Evolutionary conservation across 2,797 vertebrate genomes (phyloP), one percentile per base, ranked within the genome.

Genomic region (Sebastolobus altivelis): DNA sequence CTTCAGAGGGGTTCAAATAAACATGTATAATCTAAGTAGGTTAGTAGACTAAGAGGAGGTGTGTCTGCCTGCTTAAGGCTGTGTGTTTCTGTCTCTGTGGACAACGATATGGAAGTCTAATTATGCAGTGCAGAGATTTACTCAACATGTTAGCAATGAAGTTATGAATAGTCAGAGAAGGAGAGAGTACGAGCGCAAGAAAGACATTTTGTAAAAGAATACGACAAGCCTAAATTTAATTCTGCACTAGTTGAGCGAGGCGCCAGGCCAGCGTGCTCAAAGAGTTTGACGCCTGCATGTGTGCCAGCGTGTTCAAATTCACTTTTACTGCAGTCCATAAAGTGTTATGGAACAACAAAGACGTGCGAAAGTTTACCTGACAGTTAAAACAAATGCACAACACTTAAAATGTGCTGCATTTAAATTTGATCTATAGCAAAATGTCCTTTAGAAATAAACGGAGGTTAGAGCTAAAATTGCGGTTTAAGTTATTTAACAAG

Each of bases 11-110:
- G 62, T 78, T 20, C 61, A 70, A 73, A 76, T 49, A 79, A 87
- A 86, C 80, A 78, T 8, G 14, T 16, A 27, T 77, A 37, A 85
- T 79, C 81, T 52, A 87, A 88, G 74, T 77, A 83, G 79, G 84
- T 87, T 75, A 82, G 69, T 68, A 43, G 72, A 91, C 46, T 77
- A 65, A 40, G 25, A 46, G 22, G 40, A 58, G 52, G 16, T 55
- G 76, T 52, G 72, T 54, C 75, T 8, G 72, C 27, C 35, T 27
- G 14, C 49, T 49, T 13, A 12, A 11, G 61, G 74, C 27, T 18
- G 25, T 59, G 43, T 38, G 25, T 62, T 18, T 82, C 60, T 3
- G 49, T 76, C 63, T 60, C 33, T 76, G 56, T 13, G 5, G 27
- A 13, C 54, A 12, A 16, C 18, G 8, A 82, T 16, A 73, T 43